phyloP scores from a whole-genome alignment of 92 coral and sea anemone species.

The Zoanthus sociatus region DNA sequence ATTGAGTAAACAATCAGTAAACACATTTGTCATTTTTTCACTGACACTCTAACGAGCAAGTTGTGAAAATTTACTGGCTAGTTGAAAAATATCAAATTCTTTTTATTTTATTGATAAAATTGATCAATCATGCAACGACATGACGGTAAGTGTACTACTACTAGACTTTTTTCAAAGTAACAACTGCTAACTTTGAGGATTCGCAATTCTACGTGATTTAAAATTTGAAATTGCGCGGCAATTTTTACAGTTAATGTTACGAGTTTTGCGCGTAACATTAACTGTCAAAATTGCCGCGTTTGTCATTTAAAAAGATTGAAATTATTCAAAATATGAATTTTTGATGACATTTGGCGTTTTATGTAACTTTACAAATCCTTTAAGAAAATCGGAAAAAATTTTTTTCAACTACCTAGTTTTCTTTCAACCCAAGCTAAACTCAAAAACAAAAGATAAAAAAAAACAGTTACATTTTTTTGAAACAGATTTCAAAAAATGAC shows the following conservation, averaged over 20 bases:
- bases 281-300: too few species aligned
- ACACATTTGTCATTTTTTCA: slow-evolving; percentile 1
- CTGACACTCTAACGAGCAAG: background rate
- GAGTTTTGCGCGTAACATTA: background rate
- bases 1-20: slow-evolving; percentile 19
- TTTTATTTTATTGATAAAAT: background rate
- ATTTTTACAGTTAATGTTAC: background rate
- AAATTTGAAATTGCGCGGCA: background rate
- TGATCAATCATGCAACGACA: background rate
- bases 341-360: too few species aligned
- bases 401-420: too few species aligned
- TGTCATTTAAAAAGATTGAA: background rate
- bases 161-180: background rate
- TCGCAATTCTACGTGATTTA: background rate
- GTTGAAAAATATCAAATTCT: background rate
- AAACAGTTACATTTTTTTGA: too few species aligned
- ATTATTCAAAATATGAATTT: background rate
- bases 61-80: background rate
- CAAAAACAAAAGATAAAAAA: too few species aligned
- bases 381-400: too few species aligned
- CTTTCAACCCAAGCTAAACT: too few species aligned
- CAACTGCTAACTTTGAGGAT: background rate
- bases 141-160: background rate
- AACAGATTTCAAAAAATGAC: too few species aligned
- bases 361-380: too few species aligned